Percentiles rank a stretch among this genome's conserved stretches.
phyloP scores from a whole-genome alignment of 2,888 invertebrate genomes.

The Odontothrips loti region DNA sequence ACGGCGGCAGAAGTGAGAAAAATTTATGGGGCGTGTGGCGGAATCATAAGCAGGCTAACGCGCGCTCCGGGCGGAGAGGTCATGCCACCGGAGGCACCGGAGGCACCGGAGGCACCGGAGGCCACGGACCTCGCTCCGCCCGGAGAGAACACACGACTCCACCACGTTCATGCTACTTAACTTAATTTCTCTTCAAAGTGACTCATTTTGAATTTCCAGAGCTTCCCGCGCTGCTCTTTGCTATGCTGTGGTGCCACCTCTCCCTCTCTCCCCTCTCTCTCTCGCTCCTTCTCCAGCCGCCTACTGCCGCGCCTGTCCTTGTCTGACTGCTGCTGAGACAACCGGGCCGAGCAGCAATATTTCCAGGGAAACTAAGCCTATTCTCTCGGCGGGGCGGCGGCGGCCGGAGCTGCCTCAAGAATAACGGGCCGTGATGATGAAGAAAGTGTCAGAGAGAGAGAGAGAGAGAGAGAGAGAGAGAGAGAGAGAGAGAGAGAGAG shows the following conservation, averaged over 20 bases:
- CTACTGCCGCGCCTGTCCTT: no score
- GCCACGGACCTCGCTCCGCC: neutral
- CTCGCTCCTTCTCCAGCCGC: no score
- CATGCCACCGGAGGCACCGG: neutral
- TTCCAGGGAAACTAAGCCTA: constrained; percentile 23
- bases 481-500: no score
- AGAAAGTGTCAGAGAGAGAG: constrained; percentile 4
- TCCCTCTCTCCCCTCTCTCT: no score
- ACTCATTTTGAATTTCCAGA: no score
- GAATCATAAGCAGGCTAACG: constrained; percentile 9
- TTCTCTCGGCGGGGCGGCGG: neutral
- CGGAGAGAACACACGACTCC: no score
- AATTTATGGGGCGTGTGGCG: constrained; percentile 5
- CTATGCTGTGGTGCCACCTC: no score
- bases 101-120: neutral
- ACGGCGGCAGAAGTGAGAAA: constrained; percentile 14
- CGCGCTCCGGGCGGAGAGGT: neutral
- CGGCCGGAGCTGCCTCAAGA: neutral
- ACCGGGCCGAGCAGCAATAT: neutral
- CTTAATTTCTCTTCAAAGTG: no score
- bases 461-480: neutral
- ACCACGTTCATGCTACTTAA: no score
- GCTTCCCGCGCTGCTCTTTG: no score
- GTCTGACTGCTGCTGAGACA: no score
- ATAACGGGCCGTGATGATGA: constrained; percentile 18